Base-by-base conservation (phyloP, 2,113 vertebrate species). In the Callaeas wilsoni region DNA sequence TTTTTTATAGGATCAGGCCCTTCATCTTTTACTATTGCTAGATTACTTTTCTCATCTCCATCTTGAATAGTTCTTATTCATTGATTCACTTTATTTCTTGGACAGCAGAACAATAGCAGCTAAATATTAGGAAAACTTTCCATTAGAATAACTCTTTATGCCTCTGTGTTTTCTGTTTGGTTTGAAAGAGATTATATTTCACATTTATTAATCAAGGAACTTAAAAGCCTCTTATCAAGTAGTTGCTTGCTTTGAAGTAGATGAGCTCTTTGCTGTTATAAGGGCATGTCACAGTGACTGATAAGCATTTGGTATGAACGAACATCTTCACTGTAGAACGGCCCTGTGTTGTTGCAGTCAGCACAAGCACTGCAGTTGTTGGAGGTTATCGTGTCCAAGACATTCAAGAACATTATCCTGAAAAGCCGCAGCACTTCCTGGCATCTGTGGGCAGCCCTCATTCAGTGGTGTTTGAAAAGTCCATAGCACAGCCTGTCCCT, bases 401-500 rank as follows among this genome's bases (percentile, higher is more conserved):
- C 44, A 3, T 92, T 82, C 56, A 78, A 41, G 73, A 94, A 39
- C 80, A 73, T 91, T 86, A 73, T 75, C 80, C 57, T 91, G 90
- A 91, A 87, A 84, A 65, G 69, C 89, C 90, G 92, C 35, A 35
- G 83, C 80, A 79, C 80, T 93, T 85, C 80, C 75, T 37, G 84
- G 39, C 68, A 27, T 86, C 86, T 93, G 83, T 86, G 88, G 80
- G 76, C 87, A 87, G 77, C 64, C 78, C 81, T 94, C 69, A 41
- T 84, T 92, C 76, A 39, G 64, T 13, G 47, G 41, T 68, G 60
- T 64, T 90, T 81, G 73, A 56, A 65, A 92, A 95, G 93, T 87
- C 94, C 86, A 35, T 20, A 89, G 80, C 93, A 93, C 88, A 90
- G 80, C 73, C 88, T 90, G 93, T 90, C 90, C 86, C 88, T 64